phyloP scores from a whole-genome alignment of 2,797 vertebrate genomes.

The Sebastes iracundus region DNA sequence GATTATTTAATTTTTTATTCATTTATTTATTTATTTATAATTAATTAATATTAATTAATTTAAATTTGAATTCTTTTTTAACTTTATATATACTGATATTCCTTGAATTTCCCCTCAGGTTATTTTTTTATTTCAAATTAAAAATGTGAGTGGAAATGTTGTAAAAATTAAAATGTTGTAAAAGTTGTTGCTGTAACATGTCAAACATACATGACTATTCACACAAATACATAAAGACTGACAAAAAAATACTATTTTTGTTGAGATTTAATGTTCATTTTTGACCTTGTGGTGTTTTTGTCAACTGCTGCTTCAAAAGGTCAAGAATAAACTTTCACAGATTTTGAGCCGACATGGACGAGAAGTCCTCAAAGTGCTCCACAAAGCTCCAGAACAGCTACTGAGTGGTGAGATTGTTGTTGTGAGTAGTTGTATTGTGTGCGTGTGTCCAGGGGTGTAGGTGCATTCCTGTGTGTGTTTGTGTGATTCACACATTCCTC shows the following conservation, averaged over 20 bases:
- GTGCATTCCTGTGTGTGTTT: conserved; percentile 56
- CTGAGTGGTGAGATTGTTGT: background rate
- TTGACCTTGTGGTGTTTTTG: background rate
- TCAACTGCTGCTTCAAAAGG: background rate
- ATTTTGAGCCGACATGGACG: background rate
- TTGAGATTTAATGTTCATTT: background rate
- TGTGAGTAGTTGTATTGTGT: background rate
- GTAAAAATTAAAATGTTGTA: too few relatives aligned
- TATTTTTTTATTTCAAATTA: background rate
- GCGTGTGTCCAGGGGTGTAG: conserved; percentile 33
- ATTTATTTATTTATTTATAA: too few relatives aligned
- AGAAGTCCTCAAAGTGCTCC: background rate
- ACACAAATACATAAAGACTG: background rate
- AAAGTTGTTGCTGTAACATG: background rate
- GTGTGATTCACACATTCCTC: conserved; percentile 69
- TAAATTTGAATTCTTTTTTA: background rate
- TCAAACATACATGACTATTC: background rate
- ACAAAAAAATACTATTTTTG: background rate
- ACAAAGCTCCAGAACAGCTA: background rate
- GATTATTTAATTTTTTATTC: too few relatives aligned
- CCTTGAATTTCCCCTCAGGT: background rate
- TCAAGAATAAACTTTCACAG: background rate
- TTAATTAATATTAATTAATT: background rate
- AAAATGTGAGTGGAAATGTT: background rate
- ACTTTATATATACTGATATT: background rate